Percentiles rank a stretch among this genome's conserved stretches.
Conservation (phyloP, 2,113 vertebrate genomes). For the Phaethornis superciliosus region DNA sequence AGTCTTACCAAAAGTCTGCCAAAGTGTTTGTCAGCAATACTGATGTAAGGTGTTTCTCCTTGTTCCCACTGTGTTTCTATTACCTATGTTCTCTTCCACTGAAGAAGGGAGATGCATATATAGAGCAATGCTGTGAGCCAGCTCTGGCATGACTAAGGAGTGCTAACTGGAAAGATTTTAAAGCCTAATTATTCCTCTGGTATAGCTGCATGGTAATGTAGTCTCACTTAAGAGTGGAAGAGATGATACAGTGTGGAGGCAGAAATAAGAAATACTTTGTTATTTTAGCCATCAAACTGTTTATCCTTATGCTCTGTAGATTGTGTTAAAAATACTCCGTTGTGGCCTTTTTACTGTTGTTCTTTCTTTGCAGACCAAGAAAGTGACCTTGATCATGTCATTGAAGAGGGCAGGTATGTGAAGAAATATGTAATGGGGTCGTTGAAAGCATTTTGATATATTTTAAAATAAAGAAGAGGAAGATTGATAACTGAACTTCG, state of each 20-base stretch:
- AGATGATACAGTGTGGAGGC: background rate
- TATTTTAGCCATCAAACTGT: background rate
- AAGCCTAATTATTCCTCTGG: background rate
- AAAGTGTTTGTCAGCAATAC: background rate
- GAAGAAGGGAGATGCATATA: background rate
- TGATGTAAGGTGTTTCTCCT: background rate
- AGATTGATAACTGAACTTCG: background rate
- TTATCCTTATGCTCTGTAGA: background rate
- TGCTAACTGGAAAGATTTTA: background rate
- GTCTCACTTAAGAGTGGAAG: background rate
- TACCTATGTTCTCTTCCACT: background rate
- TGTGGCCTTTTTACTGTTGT: background rate
- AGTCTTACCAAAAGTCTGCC: background rate
- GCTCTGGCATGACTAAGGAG: background rate
- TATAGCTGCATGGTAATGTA: background rate
- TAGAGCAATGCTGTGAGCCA: background rate
- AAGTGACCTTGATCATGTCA: background rate
- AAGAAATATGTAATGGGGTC: slow-evolving; percentile 59
- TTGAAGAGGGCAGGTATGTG: background rate
- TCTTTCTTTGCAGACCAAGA: slow-evolving; percentile 67
- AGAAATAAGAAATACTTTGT: background rate
- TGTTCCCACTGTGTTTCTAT: rapidly evolving
- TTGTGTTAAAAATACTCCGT: background rate
- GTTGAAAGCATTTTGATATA: background rate
- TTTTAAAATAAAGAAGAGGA: background rate